Conservation (phyloP, 2,797 vertebrate genomes). For the Centroberyx gerrardi region DNA sequence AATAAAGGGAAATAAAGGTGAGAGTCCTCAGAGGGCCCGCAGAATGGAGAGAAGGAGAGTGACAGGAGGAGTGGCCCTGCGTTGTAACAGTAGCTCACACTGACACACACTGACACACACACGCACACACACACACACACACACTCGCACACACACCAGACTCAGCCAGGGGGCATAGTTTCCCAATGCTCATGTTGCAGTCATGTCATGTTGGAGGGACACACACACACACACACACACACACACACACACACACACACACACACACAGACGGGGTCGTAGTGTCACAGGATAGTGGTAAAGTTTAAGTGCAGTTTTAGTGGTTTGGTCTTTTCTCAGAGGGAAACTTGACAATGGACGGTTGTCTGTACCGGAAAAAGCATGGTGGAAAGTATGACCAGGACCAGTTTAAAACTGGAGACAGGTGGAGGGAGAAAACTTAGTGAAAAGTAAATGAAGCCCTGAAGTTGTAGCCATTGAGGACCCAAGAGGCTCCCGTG, state of each 20-base stretch:
- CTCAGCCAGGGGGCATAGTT: neutral
- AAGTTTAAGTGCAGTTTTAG: constrained; percentile 24
- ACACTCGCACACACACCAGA: neutral
- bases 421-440: neutral
- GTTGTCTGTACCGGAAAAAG: neutral
- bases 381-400: neutral
- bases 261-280: neutral
- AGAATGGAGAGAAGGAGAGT: no score
- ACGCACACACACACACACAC: neutral
- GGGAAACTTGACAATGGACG: neutral
- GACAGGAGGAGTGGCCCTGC: no score
- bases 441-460: neutral
- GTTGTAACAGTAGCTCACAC: no score
- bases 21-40: no score
- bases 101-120: constrained; percentile 16
- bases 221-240: neutral
- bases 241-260: neutral
- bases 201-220: neutral
- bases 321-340: neutral
- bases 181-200: neutral
- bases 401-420: neutral
- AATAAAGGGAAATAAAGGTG: no score
- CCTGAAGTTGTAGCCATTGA: no score
- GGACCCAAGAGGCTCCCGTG: no score
- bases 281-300: constrained; percentile 1